Evolutionary conservation across 1,140 invertebrate species (phyloP), one percentile per base, ranked within the genome.

Genomic region (Meloidogyne hapla): DNA sequence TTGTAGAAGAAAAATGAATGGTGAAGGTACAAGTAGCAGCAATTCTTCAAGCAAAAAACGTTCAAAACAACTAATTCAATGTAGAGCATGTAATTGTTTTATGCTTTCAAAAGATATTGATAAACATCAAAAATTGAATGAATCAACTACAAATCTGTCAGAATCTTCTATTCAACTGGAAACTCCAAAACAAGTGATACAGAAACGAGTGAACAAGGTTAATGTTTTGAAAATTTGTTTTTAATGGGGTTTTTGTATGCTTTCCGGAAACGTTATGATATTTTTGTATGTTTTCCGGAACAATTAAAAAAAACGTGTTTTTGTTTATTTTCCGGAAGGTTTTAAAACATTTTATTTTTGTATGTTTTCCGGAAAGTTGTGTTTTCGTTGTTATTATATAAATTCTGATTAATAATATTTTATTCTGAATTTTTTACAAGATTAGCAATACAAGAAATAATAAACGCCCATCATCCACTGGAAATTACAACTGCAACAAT

Each of bases 61-160:
- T 63, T 63, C 26, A n/a, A 21, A 26, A 15, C 18, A 33, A 63
- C 23, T 68, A 25, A 42, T 45, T 42, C 48, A 71, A 48, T 75
- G 74, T 33, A 66, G 66, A 13, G 18, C 6, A 9, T 75, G 74
- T 28, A 63, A 56, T 21, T 67, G 65, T 42, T 71, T 67, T 68
- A 38, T 75, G 15, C 66, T 75, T 56, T 38, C 74, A n/a, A 75
- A 75, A 38, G 65, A 68, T 63, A 42, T 75, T 38, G 64, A 75
- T 26, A 15, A 40, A 56, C 74, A 75, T 28, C n/a, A 26, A 48
- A 48, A 18, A 64, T 13, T 72, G 15, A 56, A 66, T 40, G 18
- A 40, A n/a, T n/a, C 15, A 18, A 40, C 64, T 15, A 21, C 64
- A 40, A 15, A 26, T 33, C 10, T 1, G 10, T 13, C 1, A 13